Evolutionary conservation across 2,113 vertebrate species (phyloP).

Genomic region (Saiga tatarica): DNA sequence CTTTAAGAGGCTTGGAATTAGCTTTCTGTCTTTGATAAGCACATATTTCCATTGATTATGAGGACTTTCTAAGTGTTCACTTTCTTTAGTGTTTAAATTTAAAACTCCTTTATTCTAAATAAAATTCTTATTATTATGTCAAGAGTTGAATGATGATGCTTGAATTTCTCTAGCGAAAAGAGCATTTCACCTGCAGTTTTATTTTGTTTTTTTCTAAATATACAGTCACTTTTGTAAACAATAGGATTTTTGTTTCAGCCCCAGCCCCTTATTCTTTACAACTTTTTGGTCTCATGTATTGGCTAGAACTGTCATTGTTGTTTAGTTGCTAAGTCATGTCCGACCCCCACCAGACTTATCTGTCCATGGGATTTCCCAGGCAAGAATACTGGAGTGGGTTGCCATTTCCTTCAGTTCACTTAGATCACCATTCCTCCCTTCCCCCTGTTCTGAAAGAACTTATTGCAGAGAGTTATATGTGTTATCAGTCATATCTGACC

Average conservation of each 20-base stretch:
- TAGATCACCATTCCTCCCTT: not conserved
- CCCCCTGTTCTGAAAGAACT: not conserved
- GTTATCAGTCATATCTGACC: not conserved
- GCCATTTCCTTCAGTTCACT: not conserved
- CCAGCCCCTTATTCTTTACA: not conserved
- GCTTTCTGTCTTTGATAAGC: not conserved
- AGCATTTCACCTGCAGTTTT: not conserved
- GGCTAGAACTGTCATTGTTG: not conserved
- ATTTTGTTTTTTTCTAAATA: not conserved
- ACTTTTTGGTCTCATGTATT: not conserved
- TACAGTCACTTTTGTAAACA: not conserved
- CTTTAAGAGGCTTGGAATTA: not conserved
- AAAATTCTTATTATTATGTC: constrained; percentile 33
- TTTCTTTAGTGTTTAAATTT: not conserved
- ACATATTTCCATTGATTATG: not conserved
- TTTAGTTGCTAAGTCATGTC: not conserved
- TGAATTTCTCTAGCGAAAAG: constrained; percentile 9
- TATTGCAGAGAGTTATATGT: not conserved
- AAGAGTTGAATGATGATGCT: not conserved
- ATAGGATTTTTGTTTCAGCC: not conserved
- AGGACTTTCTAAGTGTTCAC: not conserved
- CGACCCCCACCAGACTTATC: not conserved
- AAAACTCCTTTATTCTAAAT: not conserved
- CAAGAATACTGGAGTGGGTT: not conserved
- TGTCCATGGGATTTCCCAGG: not conserved